A percentile compares a stretch with the other conserved stretches of the same genome.
phyloP scores from a whole-genome alignment of 2,888 invertebrate species.

The Ommatoiulus sabulosus region DNA sequence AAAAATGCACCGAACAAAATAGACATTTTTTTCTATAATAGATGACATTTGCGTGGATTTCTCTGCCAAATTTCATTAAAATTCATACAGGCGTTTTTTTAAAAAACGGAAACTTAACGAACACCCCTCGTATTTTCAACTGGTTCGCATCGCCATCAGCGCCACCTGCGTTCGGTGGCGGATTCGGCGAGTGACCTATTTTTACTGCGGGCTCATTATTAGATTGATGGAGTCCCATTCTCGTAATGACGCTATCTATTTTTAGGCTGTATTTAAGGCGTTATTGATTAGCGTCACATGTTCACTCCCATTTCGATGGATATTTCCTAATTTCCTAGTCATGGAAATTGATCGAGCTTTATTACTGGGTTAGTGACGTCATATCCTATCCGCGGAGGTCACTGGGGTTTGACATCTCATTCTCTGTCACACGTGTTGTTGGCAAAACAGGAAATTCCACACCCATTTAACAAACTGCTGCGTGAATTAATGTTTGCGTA shows the following conservation, averaged over 20 bases:
- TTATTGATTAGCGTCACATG: slow-evolving; percentile 8
- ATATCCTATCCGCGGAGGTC: neutral
- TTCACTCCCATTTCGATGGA: neutral
- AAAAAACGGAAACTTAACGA: too few relatives aligned
- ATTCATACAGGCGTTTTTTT: too few relatives aligned
- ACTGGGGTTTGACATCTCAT: neutral
- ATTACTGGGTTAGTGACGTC: neutral
- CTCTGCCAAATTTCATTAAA: too few relatives aligned
- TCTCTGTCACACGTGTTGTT: neutral
- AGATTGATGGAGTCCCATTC: neutral
- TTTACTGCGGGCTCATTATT: neutral
- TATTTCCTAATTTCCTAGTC: neutral
- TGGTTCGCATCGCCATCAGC: too few relatives aligned
- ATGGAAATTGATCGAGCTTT: neutral
- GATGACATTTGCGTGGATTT: too few relatives aligned
- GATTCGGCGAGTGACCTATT: neutral
- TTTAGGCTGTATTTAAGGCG: slow-evolving; percentile 21
- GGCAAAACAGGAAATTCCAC: neutral
- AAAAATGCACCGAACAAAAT: too few relatives aligned
- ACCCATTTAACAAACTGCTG: neutral
- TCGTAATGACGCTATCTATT: neutral
- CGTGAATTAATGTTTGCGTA: neutral
- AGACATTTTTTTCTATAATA: too few relatives aligned
- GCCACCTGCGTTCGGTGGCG: neutral
- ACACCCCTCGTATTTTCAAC: too few relatives aligned